Evolutionary conservation across 2,797 vertebrate genomes (phyloP).

Genomic region (Australoheros facetus): DNA sequence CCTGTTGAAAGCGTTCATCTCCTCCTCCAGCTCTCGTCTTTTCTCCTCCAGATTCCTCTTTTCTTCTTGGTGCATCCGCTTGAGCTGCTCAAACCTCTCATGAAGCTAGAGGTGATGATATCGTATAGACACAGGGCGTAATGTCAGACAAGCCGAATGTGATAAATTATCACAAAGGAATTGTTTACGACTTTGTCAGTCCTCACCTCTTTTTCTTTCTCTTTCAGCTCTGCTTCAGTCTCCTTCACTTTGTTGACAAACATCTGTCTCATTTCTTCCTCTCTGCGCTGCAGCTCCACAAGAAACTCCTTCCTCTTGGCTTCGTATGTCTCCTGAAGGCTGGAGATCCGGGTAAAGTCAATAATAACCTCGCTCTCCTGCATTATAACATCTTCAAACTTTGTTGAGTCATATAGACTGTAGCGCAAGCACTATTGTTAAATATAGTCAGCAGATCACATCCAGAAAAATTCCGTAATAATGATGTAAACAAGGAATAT

Average conservation of each 20-base stretch:
- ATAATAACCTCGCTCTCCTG: neutral
- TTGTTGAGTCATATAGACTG: neutral
- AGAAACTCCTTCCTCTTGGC: conserved; percentile 96
- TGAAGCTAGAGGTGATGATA: conserved; percentile 84
- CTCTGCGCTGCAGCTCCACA: conserved; percentile 91
- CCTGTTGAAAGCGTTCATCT: conserved; percentile 92
- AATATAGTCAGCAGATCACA: neutral
- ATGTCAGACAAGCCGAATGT: conserved; percentile 8
- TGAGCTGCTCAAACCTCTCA: conserved; percentile 95
- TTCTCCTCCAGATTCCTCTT: conserved; percentile 95
- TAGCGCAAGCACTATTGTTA: neutral
- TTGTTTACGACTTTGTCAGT: neutral
- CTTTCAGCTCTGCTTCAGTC: conserved; percentile 94
- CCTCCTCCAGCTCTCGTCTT: conserved; percentile 91
- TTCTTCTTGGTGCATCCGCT: conserved; percentile 95
- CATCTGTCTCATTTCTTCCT: conserved; percentile 98
- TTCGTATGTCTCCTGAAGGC: conserved; percentile 96
- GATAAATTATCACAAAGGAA: neutral
- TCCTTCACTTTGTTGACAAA: conserved; percentile 98
- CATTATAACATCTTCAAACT: neutral
- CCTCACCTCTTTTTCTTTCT: conserved; percentile 91
- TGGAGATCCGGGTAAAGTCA: conserved; percentile 55
- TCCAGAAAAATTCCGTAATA: neutral
- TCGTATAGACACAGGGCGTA: neutral
- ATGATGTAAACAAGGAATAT: neutral